A percentile compares a stretch with the other conserved stretches of the same genome.
Evolutionary conservation across 1,140 invertebrate genomes (phyloP).

Genomic region (Macrobrachium rosenbergii): DNA sequence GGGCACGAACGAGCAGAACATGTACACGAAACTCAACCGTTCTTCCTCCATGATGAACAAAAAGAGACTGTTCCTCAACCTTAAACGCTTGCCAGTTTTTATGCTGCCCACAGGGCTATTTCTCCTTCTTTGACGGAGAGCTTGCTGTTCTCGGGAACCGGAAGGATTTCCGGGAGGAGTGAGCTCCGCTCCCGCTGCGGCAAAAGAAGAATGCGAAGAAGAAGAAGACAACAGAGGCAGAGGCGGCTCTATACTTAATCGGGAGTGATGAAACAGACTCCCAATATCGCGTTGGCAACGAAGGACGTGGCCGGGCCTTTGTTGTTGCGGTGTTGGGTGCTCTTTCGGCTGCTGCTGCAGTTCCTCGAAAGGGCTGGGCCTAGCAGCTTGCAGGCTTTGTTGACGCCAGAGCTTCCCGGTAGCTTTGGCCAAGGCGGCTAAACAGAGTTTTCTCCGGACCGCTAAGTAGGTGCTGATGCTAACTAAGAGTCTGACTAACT

Average conservation of each 20-base stretch:
- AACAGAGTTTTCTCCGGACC: neutral
- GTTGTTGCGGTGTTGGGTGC: neutral
- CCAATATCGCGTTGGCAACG: no score
- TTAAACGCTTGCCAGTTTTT: neutral
- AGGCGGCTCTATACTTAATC: no score
- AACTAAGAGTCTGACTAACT: neutral
- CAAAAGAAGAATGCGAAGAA: no score
- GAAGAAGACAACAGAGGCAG: no score
- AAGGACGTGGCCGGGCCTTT: no score
- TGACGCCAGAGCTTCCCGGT: neutral
- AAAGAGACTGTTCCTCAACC: constrained; percentile 3
- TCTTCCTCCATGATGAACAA: constrained; percentile 49
- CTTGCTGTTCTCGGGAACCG: neutral
- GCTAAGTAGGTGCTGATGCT: neutral
- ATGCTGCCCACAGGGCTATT: neutral
- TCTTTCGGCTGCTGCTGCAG: neutral
- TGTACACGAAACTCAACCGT: constrained; percentile 37
- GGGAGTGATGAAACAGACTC: no score
- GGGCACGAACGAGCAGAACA: constrained; percentile 58
- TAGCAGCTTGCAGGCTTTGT: neutral
- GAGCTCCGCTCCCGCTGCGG: neutral
- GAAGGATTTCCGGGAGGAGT: neutral
- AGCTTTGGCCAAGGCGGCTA: neutral
- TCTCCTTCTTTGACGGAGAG: no score
- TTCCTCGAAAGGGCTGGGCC: constrained; percentile 4